Evolutionary conservation across 2,888 invertebrate species (phyloP).

Genomic region (Drosophila cognata): DNA sequence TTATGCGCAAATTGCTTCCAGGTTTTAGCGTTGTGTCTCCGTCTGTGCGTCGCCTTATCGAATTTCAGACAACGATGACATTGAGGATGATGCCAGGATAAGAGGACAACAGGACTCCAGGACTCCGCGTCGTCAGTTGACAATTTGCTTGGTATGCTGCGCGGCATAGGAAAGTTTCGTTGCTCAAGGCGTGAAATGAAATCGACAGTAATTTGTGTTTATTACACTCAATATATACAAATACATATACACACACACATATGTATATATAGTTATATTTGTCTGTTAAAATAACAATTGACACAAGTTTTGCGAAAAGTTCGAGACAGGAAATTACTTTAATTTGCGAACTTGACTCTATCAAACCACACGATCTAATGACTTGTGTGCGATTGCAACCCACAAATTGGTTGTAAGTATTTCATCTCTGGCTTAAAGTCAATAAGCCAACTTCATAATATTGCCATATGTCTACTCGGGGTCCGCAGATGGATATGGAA

Average conservation of each 20-base stretch:
- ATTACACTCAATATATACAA: conserved; percentile 46
- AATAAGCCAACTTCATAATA: conserved; percentile 71
- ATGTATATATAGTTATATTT: conserved; percentile 7
- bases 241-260: conserved; percentile 1
- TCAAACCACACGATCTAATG: conserved; percentile 63
- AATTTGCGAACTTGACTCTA: conserved; percentile 72
- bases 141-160: conserved; percentile 53
- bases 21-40: conserved; percentile 62
- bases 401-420: conserved; percentile 59
- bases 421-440: conserved; percentile 54
- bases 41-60: conserved; percentile 65
- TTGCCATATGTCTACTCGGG: conserved; percentile 51
- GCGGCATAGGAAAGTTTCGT: conserved; percentile 65
- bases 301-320: conserved; percentile 66
- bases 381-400: conserved; percentile 57
- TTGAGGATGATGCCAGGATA: conserved; percentile 41
- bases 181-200: conserved; percentile 79
- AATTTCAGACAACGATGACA: conserved; percentile 62
- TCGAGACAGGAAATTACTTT: conserved; percentile 69
- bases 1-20: conserved; percentile 81
- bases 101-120: conserved; percentile 27
- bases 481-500: conserved; percentile 39
- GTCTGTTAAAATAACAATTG: conserved; percentile 69
- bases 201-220: conserved; percentile 79
- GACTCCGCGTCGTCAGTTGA: conserved; percentile 30